A percentile compares a stretch with the other conserved stretches of the same genome.
Conservation (phyloP, 2,113 vertebrate species). For the Tautogolabrus adspersus region DNA sequence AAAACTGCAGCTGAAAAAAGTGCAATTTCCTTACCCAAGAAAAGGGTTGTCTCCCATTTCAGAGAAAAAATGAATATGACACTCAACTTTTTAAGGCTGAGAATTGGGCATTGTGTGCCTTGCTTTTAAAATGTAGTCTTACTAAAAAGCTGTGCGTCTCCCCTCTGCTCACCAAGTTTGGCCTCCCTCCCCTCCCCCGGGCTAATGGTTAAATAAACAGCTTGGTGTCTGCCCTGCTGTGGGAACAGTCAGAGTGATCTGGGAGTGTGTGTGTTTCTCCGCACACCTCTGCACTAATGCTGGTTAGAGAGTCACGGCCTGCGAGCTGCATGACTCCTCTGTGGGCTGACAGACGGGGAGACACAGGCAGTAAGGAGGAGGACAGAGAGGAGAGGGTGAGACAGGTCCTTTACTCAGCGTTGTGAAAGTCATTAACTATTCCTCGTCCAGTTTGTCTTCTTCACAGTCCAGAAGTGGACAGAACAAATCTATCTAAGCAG, state of each 20-base stretch:
- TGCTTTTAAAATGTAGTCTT: neutral
- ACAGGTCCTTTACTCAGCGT: slow-evolving; percentile 46
- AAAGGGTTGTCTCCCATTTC: too few species aligned
- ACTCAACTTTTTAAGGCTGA: neutral
- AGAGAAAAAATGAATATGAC: neutral
- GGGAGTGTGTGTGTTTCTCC: slow-evolving; percentile 41
- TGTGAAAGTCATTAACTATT: slow-evolving; percentile 66
- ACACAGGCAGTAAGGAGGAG: slow-evolving; percentile 27
- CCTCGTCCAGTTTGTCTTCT: slow-evolving; percentile 27
- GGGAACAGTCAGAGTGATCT: slow-evolving; percentile 62
- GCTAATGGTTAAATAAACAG: slow-evolving; percentile 78
- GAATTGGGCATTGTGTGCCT: too few species aligned
- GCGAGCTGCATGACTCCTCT: slow-evolving; percentile 54
- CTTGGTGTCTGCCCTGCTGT: slow-evolving; percentile 65
- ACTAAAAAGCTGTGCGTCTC: slow-evolving; percentile 34
- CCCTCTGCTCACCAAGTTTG: slow-evolving; percentile 23
- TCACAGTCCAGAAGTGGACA: neutral
- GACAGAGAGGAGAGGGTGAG: slow-evolving; percentile 38
- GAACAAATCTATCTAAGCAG: neutral
- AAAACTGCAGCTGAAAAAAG: too few species aligned
- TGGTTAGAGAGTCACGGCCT: slow-evolving; percentile 53
- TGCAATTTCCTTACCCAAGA: too few species aligned
- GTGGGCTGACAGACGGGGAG: slow-evolving; percentile 52
- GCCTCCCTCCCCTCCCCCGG: slow-evolving; percentile 53
- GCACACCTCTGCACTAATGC: slow-evolving; percentile 56